These are phyloP conservation scores for Rhincodon typus DNA, from an alignment of 2,797 vertebrate genomes.

Conservation along the genomic window DNA sequence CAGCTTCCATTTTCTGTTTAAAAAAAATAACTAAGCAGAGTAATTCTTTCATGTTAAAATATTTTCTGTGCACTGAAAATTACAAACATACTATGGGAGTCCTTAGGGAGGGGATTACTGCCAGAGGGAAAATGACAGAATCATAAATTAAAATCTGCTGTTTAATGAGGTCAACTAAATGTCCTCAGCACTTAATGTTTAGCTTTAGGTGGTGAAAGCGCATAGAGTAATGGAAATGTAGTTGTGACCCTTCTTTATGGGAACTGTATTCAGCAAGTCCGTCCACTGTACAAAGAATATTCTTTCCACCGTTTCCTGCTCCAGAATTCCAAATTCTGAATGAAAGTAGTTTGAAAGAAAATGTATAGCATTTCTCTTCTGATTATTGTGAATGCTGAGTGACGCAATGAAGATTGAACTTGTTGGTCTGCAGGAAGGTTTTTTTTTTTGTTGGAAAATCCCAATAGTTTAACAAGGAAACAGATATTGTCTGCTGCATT, in stretches of 20 bases:
- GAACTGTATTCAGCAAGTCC: background rate
- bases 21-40: background rate
- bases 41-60: constrained; percentile 18
- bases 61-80: background rate
- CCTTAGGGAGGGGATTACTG: background rate
- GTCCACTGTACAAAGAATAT: background rate
- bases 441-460: background rate
- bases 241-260: background rate
- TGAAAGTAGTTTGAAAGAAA: background rate
- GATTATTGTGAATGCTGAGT: background rate
- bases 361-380: background rate
- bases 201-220: background rate
- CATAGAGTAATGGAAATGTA: background rate
- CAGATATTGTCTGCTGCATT: background rate
- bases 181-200: background rate
- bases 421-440: background rate
- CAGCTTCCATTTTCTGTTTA: background rate
- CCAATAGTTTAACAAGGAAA: background rate
- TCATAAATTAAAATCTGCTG: constrained; percentile 13
- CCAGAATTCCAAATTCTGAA: background rate
- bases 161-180: constrained; percentile 12
- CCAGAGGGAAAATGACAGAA: constrained; percentile 22
- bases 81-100: background rate
- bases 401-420: background rate
- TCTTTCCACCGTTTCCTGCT: background rate